Base-by-base conservation (phyloP, 2,888 invertebrate species). In the Stenchaetothrips biformis region DNA sequence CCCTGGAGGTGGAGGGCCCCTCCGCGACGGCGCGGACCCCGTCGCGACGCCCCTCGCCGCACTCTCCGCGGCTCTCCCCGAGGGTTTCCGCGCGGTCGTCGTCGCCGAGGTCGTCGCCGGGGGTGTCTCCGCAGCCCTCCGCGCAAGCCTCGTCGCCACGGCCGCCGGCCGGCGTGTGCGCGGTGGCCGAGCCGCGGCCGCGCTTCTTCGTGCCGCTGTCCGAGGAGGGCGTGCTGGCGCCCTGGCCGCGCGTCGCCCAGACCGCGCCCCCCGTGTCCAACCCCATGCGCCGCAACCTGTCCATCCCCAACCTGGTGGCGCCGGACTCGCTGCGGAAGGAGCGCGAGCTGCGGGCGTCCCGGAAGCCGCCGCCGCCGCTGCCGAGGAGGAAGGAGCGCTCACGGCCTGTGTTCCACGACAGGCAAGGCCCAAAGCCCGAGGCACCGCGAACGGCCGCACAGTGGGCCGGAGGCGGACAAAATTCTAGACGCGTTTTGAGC, bases 121-220 rank as follows among this genome's bases (percentile, higher is more conserved):
- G 16, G 13, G 53, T 18, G 53, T 8, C 53, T 0, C 16, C 53
- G 53, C 53, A 18, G 18, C 16, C 21, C n/a, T 7, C 7, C 21
- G n/a, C 7, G 21, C n/a, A 25, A 25, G 25, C 7, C 21, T 11
- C 67, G 59, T 16, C 13, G 13, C 6, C 59, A 6, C 18, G 59
- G 0, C 18, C 13, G 8, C 53, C 53, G 8, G 11, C 53, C 16
- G 13, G 53, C 0, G 67, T 21, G 2, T 21, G 21, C 21, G 7
- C 9, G 67, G 11, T 25, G 67, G 25, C 7, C 7, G 25, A 4
- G 9, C 7, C 67, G 25, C 67, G 67, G 25, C 67, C 67, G 21
- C 67, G 67, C 7, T 74, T 74, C 67, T 74, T 74, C 25, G 67
- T 74, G 67, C 67, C 67, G 67, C 25, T 74, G 21, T 74, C 67